Conservation (phyloP, 2,113 vertebrate species). For the Pelecanus crispus region DNA sequence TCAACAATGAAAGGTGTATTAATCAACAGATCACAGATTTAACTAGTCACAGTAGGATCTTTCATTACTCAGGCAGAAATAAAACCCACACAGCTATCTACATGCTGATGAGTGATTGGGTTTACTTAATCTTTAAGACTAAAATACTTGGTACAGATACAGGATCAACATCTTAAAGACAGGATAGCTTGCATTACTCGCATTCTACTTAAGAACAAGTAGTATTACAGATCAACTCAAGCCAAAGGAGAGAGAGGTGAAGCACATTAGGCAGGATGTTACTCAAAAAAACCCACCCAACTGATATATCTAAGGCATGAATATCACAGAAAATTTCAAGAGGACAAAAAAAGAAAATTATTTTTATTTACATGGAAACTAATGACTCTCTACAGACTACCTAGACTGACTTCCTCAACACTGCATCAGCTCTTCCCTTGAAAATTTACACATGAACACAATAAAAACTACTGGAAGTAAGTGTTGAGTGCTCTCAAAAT, state of each 20-base stretch:
- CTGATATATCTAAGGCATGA: background rate
- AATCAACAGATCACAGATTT: background rate
- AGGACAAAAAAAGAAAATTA: background rate
- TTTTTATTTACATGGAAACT: background rate
- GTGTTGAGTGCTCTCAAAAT: background rate
- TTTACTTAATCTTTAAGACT: background rate
- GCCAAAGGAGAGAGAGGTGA: background rate
- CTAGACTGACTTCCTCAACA: background rate
- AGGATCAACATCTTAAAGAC: background rate
- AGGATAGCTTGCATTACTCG: background rate
- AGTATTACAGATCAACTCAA: background rate
- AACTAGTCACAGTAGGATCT: background rate
- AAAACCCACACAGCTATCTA: background rate
- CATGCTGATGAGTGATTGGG: background rate
- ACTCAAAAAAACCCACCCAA: background rate
- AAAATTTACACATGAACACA: background rate
- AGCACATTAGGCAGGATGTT: background rate
- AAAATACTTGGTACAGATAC: background rate
- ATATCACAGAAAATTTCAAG: background rate
- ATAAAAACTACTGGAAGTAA: background rate
- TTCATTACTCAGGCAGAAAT: background rate
- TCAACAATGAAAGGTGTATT: background rate
- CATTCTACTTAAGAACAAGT: background rate
- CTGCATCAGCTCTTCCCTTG: background rate
- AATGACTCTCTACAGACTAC: background rate